Base-by-base conservation (phyloP, 2,888 invertebrate genomes). In the Drosophila mimetica region DNA sequence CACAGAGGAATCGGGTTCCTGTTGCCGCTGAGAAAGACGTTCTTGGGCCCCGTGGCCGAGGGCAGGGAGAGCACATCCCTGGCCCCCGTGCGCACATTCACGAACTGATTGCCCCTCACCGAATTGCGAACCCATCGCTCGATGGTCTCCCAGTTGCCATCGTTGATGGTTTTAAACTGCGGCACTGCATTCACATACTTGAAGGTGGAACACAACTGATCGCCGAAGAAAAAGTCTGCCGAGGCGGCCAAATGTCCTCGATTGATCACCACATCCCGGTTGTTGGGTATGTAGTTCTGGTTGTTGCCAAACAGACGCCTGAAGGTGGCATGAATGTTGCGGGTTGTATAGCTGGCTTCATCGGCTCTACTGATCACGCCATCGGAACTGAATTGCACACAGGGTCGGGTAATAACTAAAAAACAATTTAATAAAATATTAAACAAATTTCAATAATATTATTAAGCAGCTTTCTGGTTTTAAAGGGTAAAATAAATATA, bases 101-200 rank as follows among this genome's bases (percentile, higher is more conserved):
- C 51, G 4, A 44, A 53, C 5, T 42, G 18, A 6, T 32, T 71
- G 18, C 71, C 66, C 1, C 13, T 42, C n/a, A 66, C 51, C 11
- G 57, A 18, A 2, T 16, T 46, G 13, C 71, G 71, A n/a, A 92
- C 89, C 63, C 89, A 89, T 0, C 57, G 64, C 84, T 94, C 94
- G 16, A 93, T 83, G 1, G 71, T 55, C 48, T 91, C 89, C 94
- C 94, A 94, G 77, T 94, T 94, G 11, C 92, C 91, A 1, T 89
- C 92, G 76, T 94, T 94, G 74, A 94, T 93, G 1, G 89, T 89
- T 71, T 91, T 90, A 92, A 93, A 93, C 67, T 93, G 93, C 0
- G 93, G 93, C 2, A 92, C 92, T 0, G 88, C 91, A 74, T 93
- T 93, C 2, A 92, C 85, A 71, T 92, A 93, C 71, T 92, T 92